Percentiles rank a stretch among this genome's conserved stretches.
phyloP scores from a whole-genome alignment of 2,113 vertebrate species.

The Malurus cyaneus region DNA sequence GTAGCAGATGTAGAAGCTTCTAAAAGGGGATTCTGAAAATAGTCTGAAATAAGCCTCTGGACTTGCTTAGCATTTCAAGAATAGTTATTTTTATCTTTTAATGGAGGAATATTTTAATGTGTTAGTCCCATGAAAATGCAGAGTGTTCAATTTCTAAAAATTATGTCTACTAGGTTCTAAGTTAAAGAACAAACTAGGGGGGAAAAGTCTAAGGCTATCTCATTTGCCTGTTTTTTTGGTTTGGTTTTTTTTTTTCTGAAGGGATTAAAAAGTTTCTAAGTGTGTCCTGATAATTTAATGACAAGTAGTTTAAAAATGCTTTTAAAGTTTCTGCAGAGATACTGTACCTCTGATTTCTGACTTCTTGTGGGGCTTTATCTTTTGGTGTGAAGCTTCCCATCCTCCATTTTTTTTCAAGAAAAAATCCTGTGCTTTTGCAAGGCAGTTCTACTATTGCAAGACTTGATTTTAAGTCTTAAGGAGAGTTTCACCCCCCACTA shows the following conservation, averaged over 20 bases:
- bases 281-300: background rate
- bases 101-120: background rate
- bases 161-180: background rate
- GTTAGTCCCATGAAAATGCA: background rate
- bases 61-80: background rate
- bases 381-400: accelerated
- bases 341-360: background rate
- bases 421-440: background rate
- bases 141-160: background rate
- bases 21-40: background rate
- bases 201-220: background rate
- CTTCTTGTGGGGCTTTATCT: background rate
- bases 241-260: background rate
- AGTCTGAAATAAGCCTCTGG: background rate
- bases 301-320: background rate
- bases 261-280: background rate
- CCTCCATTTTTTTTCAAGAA: background rate
- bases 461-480: background rate
- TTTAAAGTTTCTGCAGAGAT: background rate
- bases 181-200: background rate
- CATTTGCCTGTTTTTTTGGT: background rate
- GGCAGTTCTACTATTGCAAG: background rate
- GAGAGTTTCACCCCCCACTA: background rate
- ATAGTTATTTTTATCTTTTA: background rate
- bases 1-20: constrained; percentile 13